phyloP scores from a whole-genome alignment of 2,113 vertebrate species.

The Python bivittatus region DNA sequence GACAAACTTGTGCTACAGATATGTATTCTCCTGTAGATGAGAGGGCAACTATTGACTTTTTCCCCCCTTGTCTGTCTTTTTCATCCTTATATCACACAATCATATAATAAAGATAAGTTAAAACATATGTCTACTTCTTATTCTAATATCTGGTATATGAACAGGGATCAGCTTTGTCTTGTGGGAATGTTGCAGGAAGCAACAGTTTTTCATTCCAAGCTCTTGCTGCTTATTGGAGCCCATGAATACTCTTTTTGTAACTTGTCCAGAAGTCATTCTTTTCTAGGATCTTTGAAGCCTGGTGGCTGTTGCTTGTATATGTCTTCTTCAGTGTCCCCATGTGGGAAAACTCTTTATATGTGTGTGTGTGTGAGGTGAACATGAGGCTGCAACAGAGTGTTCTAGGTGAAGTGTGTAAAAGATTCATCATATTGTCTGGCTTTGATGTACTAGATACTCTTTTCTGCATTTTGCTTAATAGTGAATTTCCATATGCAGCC shows the following conservation, averaged over 20 bases:
- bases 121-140: not conserved
- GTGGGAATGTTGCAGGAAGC: not conserved
- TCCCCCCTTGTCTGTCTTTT: not conserved
- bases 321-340: not conserved
- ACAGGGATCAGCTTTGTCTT: not conserved
- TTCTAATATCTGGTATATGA: not conserved
- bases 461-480: no score
- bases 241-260: not conserved
- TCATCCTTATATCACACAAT: not conserved
- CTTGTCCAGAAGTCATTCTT: not conserved
- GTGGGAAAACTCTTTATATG: not conserved
- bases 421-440: no score
- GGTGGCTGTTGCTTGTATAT: not conserved
- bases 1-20: not conserved
- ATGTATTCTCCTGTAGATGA: not conserved
- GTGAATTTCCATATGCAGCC: no score
- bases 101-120: not conserved
- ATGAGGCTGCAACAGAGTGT: not conserved
- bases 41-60: not conserved
- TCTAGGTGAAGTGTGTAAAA: not conserved
- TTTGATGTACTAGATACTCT: no score
- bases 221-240: not conserved
- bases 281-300: not conserved
- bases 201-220: not conserved
- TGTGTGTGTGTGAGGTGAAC: not conserved